These are phyloP conservation scores for Musca domestica DNA, from an alignment of 1,140 invertebrate species.

Conservation along the genomic window DNA sequence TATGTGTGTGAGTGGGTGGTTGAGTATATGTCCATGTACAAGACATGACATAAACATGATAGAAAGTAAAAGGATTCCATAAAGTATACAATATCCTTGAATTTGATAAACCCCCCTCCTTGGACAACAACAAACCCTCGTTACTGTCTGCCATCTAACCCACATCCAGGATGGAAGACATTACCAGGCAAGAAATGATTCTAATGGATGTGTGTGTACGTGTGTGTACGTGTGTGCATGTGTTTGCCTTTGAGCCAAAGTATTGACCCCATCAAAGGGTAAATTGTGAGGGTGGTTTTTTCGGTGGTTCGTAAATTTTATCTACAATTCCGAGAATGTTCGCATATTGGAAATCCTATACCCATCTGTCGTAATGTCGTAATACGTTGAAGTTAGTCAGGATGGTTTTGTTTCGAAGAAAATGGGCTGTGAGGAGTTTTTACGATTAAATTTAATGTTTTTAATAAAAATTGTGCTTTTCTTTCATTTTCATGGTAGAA, in stretches of 20 bases:
- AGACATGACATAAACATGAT: not conserved
- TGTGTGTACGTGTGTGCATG: not conserved
- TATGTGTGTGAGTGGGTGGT: not conserved
- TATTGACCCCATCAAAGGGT: slow-evolving; percentile 4
- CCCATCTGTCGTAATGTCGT: slow-evolving; percentile 10
- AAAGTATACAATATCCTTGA: slow-evolving; percentile 1
- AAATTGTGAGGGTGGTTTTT: slow-evolving; percentile 17
- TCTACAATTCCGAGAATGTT: not conserved
- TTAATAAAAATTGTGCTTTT: too few relatives aligned
- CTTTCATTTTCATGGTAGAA: too few relatives aligned
- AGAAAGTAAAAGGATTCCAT: slow-evolving; percentile 15
- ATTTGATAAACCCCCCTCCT: slow-evolving; percentile 14
- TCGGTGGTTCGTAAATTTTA: not conserved
- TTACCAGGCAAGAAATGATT: not conserved
- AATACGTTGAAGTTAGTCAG: not conserved
- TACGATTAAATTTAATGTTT: too few relatives aligned
- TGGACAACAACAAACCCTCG: not conserved
- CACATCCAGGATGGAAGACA: not conserved
- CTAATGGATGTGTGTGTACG: not conserved
- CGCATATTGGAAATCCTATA: not conserved
- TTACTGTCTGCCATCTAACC: not conserved
- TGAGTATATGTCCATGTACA: not conserved
- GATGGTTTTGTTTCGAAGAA: too few relatives aligned
- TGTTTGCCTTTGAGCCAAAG: not conserved
- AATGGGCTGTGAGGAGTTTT: too few relatives aligned